Base-by-base conservation (phyloP, 1,140 invertebrate species). In the Tenebrio molitor region DNA sequence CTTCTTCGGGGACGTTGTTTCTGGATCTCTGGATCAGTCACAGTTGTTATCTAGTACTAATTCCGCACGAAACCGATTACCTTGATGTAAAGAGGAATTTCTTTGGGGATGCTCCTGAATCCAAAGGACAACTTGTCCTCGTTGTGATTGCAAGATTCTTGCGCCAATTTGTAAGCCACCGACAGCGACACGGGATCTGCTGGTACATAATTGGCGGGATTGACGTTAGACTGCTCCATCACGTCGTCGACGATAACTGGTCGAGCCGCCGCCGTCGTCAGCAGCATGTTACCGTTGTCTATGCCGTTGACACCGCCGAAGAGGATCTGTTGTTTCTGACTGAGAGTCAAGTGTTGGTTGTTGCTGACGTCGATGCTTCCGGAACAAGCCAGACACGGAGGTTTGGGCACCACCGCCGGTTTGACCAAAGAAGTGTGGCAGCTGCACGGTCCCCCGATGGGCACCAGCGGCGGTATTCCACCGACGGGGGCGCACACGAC, bases 61-160 rank as follows among this genome's bases (percentile, higher is more conserved):
- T 4, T 3, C 8, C 25, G 25, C 12, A 39, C n/a, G 17, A 46
- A 0, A 0, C 3, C 5, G 12, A 0, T 17, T 23, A 41, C 33
- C 5, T 14, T 62, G n/a, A 14, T 16, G 12, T 46, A 42, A 14
- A 39, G 6, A 12, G 72, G 66, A n/a, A 69, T 3, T 14, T 69
- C 66, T 65, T 70, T 75, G 1, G 78, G 78, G 2, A 79, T 14
- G 7, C 69, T 75, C 17, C 74, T 67, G 71, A 79, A 79, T 1
- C 78, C 78, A 44, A 75, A 78, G n/a, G 74, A 42, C 7, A 79
- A 50, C 29, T 72, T 72, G 25, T 76, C 74, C 74, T 79, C 78
- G n/a, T 75, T 71, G 8, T 46, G 46, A 4, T 69, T 64, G 14
- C 68, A 66, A 0, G 65, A 36, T 8, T 72, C 66, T 23, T 76